Percentiles rank a stretch among this genome's conserved stretches.
Evolutionary conservation across 2,888 invertebrate species (phyloP).

Genomic region (Auanema sp.): DNA sequence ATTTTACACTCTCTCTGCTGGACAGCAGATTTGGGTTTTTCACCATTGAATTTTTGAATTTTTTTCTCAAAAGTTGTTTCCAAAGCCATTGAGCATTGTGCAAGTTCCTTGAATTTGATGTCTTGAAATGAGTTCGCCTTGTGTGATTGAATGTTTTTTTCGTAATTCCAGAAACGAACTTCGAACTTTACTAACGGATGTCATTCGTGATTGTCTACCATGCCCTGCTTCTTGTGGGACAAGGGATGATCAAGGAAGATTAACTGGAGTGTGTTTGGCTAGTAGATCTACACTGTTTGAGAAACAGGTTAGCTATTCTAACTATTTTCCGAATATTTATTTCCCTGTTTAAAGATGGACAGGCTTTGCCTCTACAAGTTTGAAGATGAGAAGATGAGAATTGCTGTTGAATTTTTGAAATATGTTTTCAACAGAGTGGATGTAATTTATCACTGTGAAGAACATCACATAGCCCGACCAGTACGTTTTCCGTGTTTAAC

Average conservation of each 20-base stretch:
- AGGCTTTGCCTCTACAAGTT: conserved; percentile 41
- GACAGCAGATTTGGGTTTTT: background rate
- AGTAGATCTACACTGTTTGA: conserved; percentile 36
- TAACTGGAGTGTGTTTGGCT: conserved; percentile 41
- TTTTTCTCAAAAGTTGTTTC: background rate
- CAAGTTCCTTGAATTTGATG: too few relatives aligned
- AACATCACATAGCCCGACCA: conserved; percentile 30
- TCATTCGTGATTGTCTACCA: conserved; percentile 35
- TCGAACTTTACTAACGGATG: conserved; percentile 29
- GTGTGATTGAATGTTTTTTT: background rate
- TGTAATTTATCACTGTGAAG: conserved; percentile 34
- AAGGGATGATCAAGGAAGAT: conserved; percentile 20
- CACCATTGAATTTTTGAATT: background rate
- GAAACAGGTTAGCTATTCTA: conserved; percentile 24
- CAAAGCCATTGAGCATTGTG: background rate
- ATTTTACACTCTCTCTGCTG: too few relatives aligned
- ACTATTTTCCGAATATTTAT: background rate
- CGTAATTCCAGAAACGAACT: conserved; percentile 26
- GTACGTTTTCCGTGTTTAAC: conserved; percentile 17
- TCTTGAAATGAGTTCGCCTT: too few relatives aligned
- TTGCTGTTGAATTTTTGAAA: conserved; percentile 41
- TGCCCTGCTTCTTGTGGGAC: conserved; percentile 31
- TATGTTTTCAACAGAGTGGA: conserved; percentile 46
- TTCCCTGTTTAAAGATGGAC: conserved; percentile 35
- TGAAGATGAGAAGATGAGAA: conserved; percentile 25